Conservation (phyloP, 2,113 vertebrate genomes). For the Gallinago undulata region DNA sequence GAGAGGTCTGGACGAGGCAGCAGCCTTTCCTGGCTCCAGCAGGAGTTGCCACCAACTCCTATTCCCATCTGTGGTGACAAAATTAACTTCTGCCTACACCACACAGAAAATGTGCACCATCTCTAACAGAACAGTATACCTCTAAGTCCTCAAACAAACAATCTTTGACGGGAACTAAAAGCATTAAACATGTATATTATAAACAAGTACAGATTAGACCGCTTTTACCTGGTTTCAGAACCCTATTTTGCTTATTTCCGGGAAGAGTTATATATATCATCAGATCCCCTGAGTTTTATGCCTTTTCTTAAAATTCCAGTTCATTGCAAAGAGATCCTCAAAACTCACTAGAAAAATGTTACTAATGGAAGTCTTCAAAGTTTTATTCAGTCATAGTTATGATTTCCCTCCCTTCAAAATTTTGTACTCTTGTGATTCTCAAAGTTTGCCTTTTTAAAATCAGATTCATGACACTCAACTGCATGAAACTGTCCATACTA, state of each 20-base stretch:
- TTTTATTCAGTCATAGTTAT: neutral
- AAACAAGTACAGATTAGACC: neutral
- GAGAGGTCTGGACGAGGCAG: neutral
- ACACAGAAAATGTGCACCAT: fast-evolving
- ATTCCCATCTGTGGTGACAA: neutral
- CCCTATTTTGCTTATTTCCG: neutral
- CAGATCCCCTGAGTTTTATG: neutral
- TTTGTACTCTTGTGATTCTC: neutral
- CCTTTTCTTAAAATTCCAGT: neutral
- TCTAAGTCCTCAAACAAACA: neutral
- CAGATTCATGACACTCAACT: neutral
- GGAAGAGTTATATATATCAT: neutral
- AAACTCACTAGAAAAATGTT: neutral
- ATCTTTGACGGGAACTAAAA: neutral
- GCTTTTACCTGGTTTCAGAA: neutral
- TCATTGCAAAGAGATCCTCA: neutral
- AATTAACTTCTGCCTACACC: neutral
- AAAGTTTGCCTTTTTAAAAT: neutral
- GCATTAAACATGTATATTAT: neutral
- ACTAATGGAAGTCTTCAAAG: neutral
- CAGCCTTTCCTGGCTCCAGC: neutral
- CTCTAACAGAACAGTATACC: neutral
- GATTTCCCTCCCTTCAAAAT: no score
- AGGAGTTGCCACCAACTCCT: neutral
- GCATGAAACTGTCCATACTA: neutral